These are phyloP conservation scores for Sparidentex hasta DNA, from an alignment of 2,797 vertebrate genomes.

Conservation along the genomic window DNA sequence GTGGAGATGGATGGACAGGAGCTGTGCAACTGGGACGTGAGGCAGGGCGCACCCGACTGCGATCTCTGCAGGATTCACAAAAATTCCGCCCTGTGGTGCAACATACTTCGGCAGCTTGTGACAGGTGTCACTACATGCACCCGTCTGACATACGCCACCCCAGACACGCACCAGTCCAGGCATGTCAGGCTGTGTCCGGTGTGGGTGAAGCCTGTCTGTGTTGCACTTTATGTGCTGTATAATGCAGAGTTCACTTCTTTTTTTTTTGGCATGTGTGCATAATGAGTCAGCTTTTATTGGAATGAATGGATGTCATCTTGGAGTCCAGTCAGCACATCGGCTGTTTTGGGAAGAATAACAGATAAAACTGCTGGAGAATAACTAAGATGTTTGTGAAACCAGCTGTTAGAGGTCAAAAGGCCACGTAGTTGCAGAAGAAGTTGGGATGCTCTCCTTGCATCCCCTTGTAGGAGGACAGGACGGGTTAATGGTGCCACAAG, in stretches of 20 bases:
- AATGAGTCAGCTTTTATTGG: neutral
- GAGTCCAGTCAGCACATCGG: neutral
- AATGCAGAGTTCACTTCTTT: neutral
- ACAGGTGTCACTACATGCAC: neutral
- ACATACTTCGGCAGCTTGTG: neutral
- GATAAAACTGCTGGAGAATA: neutral
- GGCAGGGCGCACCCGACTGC: too few relatives aligned
- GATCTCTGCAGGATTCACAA: neutral
- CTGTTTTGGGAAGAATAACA: neutral
- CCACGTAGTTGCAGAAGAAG: conserved; percentile 22
- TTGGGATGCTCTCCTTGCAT: conserved; percentile 15
- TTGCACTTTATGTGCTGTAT: neutral
- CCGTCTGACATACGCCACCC: too few relatives aligned
- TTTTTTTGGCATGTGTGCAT: neutral
- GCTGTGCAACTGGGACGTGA: too few relatives aligned
- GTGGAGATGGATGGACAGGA: too few relatives aligned
- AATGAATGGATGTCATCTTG: neutral
- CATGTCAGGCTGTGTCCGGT: neutral
- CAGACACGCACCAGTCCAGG: neutral
- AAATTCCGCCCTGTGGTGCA: neutral
- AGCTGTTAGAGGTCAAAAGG: neutral
- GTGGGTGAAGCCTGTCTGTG: neutral
- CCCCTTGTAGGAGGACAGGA: conserved; percentile 24
- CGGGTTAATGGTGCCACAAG: conserved; percentile 45
- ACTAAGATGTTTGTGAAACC: neutral